These are phyloP conservation scores for Crotalus horridus DNA, from an alignment of 2,113 vertebrate genomes.

Conservation along the genomic window DNA sequence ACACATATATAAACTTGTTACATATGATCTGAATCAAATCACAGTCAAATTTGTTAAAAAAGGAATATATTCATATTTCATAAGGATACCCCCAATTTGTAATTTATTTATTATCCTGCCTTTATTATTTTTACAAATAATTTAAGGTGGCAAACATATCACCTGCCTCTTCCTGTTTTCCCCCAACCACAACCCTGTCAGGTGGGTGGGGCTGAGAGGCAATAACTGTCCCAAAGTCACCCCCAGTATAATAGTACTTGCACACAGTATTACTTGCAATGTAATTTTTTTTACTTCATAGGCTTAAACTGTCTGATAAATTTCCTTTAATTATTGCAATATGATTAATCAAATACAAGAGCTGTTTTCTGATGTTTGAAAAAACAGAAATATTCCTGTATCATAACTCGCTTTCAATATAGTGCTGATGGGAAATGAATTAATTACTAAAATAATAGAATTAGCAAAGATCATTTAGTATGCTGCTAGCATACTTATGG, in stretches of 20 bases:
- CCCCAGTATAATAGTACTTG: not conserved
- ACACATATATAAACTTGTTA: no score
- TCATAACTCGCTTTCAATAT: not conserved
- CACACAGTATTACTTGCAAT: not conserved
- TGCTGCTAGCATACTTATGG: not conserved
- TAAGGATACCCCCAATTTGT: not conserved
- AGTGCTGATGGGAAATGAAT: not conserved
- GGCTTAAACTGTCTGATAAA: not conserved
- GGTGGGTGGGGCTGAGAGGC: no score
- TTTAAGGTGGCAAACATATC: no score
- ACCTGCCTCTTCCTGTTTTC: no score
- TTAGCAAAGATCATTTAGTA: not conserved
- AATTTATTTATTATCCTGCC: no score
- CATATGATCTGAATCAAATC: not conserved
- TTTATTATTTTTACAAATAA: no score
- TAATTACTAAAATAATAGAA: not conserved
- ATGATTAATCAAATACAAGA: not conserved
- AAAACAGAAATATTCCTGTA: not conserved
- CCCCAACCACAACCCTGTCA: no score
- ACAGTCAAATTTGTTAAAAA: not conserved
- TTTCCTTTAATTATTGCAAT: not conserved
- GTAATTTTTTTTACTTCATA: not conserved
- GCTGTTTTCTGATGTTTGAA: not conserved
- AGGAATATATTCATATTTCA: not conserved
- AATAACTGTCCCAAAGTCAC: no score